Percentiles rank a stretch among this genome's conserved stretches.
These are phyloP conservation scores for Drosophila tristis DNA, from an alignment of 1,140 invertebrate genomes.

Conservation along the genomic window DNA sequence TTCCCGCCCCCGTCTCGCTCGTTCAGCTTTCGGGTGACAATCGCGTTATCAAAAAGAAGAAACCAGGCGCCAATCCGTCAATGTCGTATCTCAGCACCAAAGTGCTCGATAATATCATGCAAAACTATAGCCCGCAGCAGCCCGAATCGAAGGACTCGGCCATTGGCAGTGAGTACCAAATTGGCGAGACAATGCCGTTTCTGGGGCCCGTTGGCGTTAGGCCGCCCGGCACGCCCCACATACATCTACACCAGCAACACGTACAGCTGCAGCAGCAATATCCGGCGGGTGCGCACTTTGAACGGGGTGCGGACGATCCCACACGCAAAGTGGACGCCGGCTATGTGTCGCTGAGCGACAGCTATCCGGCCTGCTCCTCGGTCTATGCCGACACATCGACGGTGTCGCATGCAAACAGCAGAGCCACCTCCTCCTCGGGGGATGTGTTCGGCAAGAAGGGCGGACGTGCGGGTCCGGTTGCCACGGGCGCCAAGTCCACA, in stretches of 20 bases:
- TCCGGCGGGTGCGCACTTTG: constrained; percentile 10
- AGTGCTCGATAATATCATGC: too few species aligned
- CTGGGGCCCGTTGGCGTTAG: constrained; percentile 26
- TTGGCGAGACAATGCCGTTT: constrained; percentile 64
- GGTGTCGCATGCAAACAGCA: constrained; percentile 20
- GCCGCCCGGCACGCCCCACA: too few species aligned
- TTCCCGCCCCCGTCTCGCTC: too few species aligned
- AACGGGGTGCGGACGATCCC: constrained; percentile 35
- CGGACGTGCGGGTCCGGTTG: constrained; percentile 14
- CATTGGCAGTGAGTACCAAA: constrained; percentile 62
- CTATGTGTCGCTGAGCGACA: constrained; percentile 67
- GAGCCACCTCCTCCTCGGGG: neutral
- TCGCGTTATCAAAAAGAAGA: too few species aligned
- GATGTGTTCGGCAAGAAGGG: neutral
- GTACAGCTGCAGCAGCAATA: constrained; percentile 37
- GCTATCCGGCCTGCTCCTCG: constrained; percentile 69
- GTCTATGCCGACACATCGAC: constrained; percentile 43
- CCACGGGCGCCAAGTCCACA: constrained; percentile 45
- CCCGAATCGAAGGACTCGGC: constrained; percentile 18
- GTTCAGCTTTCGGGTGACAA: too few species aligned
- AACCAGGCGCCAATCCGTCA: too few species aligned
- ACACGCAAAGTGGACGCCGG: constrained; percentile 59
- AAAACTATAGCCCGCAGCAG: too few species aligned
- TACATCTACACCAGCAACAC: constrained; percentile 31
- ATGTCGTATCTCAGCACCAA: too few species aligned